Evolutionary conservation across 2,888 invertebrate genomes (phyloP), one percentile per base, ranked within the genome.

Genomic region (Amblyjoppa proteus): DNA sequence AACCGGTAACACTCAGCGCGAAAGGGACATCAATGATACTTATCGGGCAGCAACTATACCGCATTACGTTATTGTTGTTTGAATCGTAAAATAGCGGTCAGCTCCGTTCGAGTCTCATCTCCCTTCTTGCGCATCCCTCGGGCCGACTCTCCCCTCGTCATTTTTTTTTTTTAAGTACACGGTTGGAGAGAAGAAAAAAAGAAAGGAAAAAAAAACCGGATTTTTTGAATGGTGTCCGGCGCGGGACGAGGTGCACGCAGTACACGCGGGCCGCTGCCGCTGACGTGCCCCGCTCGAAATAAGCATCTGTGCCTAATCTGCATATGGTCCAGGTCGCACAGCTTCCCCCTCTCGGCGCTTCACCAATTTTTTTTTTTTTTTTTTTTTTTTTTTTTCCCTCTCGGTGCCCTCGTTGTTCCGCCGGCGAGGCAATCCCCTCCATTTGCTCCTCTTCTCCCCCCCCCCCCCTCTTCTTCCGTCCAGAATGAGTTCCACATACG

Each of bases 291-390:
- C 74, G 77, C 79, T 87, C 83, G 88, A 83, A 88, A 88, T 88
- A 91, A 90, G 93, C 93, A 93, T 93, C 92, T 93, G 93, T 93
- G 90, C 91, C 91, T 92, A 91, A 93, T 94, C 92, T 93, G 92
- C 93, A 93, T 93, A 93, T 90, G 93, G 92, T 92, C 92, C 92
- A 91, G 83, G 89, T 90, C 89, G 89, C 88, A 84, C 83, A 70
- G 56, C 53, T 31, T 53, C 41, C 66, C 75, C 80, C 69, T 84
- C 82, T 74, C 79, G 49, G 34, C 38, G 74, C 61, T 61, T 11
- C 41, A 41, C 31, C 13, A 61, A 11, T 64, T 81, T 84, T 82
- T 89, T 81, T 87, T 80, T 75, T 79, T 83, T 81, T 73, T 81
- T 76, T 58, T 76, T 81, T 81, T 77, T 75, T 79, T 83, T 81